Evolutionary conservation across 2,888 invertebrate genomes (phyloP).

Genomic region (Ischnura elegans): DNA sequence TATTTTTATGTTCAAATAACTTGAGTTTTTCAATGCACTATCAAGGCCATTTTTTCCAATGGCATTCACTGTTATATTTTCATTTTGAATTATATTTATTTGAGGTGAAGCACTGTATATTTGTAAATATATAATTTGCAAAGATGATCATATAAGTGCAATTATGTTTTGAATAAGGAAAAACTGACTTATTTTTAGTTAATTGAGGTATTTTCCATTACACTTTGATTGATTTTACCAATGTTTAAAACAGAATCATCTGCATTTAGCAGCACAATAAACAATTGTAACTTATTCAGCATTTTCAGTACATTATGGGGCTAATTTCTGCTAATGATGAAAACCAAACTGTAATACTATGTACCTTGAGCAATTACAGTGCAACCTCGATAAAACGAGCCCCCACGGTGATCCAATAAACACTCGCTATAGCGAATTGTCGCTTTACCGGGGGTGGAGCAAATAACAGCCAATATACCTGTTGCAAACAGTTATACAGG

Average conservation of each 20-base stretch:
- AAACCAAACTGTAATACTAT: too few relatives aligned
- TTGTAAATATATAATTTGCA: conserved; percentile 19
- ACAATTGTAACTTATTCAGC: background rate
- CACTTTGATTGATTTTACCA: background rate
- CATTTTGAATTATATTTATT: conserved; percentile 35
- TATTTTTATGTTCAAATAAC: background rate
- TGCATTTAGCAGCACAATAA: conserved; percentile 49
- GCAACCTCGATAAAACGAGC: too few relatives aligned
- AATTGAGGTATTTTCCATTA: background rate
- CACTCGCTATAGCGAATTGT: too few relatives aligned
- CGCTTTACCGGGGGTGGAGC: too few relatives aligned
- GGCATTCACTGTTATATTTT: background rate
- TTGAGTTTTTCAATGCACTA: background rate
- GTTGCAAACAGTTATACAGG: too few relatives aligned
- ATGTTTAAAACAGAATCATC: background rate
- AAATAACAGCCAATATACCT: too few relatives aligned
- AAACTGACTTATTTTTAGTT: background rate
- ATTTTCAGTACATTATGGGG: too few relatives aligned
- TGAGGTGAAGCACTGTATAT: background rate
- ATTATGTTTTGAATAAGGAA: background rate
- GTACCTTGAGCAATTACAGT: too few relatives aligned
- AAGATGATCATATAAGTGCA: background rate
- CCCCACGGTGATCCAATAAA: too few relatives aligned
- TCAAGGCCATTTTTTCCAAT: background rate
- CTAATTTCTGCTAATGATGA: too few relatives aligned